Evolutionary conservation across 2,113 vertebrate genomes (phyloP).

Genomic region (Rallus limicola): DNA sequence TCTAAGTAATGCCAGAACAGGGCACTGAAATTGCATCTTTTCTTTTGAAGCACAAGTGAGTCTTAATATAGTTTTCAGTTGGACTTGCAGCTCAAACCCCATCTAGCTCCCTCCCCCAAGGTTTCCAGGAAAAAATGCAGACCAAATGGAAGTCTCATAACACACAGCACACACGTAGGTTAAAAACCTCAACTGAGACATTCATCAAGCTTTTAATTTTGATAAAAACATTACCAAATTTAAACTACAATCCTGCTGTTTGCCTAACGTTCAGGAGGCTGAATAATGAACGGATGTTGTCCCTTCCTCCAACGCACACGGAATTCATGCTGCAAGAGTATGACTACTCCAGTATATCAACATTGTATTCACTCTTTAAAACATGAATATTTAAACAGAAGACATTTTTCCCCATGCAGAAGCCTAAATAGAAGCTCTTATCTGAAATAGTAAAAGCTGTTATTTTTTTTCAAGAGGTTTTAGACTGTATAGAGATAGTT

Average conservation of each 20-base stretch:
- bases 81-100: background rate
- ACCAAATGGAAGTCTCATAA: background rate
- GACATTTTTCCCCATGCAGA: conserved; percentile 50
- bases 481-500: conserved; percentile 77
- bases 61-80: background rate
- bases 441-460: conserved; percentile 69
- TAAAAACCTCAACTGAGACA: background rate
- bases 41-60: background rate
- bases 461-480: conserved; percentile 64
- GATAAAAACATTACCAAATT: background rate
- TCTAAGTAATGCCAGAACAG: background rate
- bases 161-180: background rate
- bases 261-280: background rate
- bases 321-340: conserved; percentile 24
- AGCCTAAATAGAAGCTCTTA: conserved; percentile 73
- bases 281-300: background rate
- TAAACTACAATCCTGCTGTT: background rate
- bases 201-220: background rate
- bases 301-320: background rate
- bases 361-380: conserved; percentile 70
- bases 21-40: background rate
- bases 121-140: background rate
- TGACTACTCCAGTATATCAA: conserved; percentile 6
- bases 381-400: conserved; percentile 72
- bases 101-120: background rate